Conservation (phyloP, 2,888 invertebrate species). For the Epirrhoe tristata region DNA sequence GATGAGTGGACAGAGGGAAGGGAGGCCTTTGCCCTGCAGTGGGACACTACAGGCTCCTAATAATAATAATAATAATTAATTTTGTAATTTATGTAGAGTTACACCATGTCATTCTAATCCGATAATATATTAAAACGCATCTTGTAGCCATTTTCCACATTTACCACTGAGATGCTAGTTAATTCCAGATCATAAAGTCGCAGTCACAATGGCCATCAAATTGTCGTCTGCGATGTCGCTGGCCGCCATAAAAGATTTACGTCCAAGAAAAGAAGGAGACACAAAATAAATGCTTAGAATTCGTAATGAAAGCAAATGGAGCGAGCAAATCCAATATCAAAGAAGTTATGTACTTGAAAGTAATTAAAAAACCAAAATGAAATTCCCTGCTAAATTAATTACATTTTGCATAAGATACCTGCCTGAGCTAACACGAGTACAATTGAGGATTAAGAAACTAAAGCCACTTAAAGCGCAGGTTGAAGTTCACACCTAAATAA, state of each 20-base stretch:
- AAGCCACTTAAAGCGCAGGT: background rate
- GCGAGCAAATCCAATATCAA: conserved; percentile 37
- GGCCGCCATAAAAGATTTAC: conserved; percentile 52
- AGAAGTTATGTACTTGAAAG: conserved; percentile 30
- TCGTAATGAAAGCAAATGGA: conserved; percentile 36
- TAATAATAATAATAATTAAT: too few species aligned
- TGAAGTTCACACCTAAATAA: background rate
- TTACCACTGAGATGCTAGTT: conserved; percentile 46
- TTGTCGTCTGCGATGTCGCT: conserved; percentile 50
- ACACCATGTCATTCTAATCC: too few species aligned
- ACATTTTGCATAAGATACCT: background rate
- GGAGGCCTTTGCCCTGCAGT: too few species aligned
- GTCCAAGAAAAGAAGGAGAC: conserved; percentile 36
- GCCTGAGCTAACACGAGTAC: too few species aligned
- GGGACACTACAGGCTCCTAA: too few species aligned
- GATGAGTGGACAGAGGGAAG: too few species aligned
- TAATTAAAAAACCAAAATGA: conserved; percentile 29
- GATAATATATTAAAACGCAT: too few species aligned
- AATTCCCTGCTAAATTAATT: conserved; percentile 4
- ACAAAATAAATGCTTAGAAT: conserved; percentile 33
- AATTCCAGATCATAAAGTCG: conserved; percentile 53
- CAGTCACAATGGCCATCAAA: conserved; percentile 49
- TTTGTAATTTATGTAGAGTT: too few species aligned
- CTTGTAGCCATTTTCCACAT: conserved; percentile 37
- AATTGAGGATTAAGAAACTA: too few species aligned